A percentile compares a stretch with the other conserved stretches of the same genome.
phyloP scores from a whole-genome alignment of 2,113 vertebrate genomes.

The Percopsis transmontana region DNA sequence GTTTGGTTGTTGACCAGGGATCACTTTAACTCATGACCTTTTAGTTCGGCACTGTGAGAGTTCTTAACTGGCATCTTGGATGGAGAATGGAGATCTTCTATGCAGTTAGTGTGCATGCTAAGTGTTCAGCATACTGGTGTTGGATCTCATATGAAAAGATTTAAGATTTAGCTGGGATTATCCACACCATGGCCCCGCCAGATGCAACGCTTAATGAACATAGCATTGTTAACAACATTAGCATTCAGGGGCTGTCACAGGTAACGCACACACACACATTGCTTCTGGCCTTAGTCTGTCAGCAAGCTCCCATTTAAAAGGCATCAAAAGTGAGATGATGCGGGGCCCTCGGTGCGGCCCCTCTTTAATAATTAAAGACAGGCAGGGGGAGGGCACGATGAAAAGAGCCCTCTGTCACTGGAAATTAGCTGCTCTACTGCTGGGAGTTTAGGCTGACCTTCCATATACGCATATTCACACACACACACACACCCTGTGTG shows the following conservation, averaged over 20 bases:
- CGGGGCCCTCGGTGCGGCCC: constrained; percentile 56
- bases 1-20: not conserved
- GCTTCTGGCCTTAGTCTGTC: constrained; percentile 83
- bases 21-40: no score
- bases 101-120: constrained; percentile 25
- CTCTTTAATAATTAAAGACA: constrained; percentile 91
- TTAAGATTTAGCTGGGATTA: constrained; percentile 43
- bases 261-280: constrained; percentile 44
- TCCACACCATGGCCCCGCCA: constrained; percentile 42
- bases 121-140: constrained; percentile 37
- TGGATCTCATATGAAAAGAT: constrained; percentile 59
- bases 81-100: no score
- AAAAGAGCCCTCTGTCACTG: constrained; percentile 84
- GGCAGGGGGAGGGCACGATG: constrained; percentile 78
- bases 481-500: constrained; percentile 17
- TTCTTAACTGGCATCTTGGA: no score
- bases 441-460: constrained; percentile 68
- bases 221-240: constrained; percentile 73
- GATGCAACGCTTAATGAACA: constrained; percentile 67
- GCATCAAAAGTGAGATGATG: constrained; percentile 82
- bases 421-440: constrained; percentile 79
- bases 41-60: no score
- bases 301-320: constrained; percentile 85
- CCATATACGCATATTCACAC: constrained; percentile 26
- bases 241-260: constrained; percentile 76